Evolutionary conservation across 2,888 invertebrate genomes (phyloP).

Genomic region (Phlogophora meticulosa): DNA sequence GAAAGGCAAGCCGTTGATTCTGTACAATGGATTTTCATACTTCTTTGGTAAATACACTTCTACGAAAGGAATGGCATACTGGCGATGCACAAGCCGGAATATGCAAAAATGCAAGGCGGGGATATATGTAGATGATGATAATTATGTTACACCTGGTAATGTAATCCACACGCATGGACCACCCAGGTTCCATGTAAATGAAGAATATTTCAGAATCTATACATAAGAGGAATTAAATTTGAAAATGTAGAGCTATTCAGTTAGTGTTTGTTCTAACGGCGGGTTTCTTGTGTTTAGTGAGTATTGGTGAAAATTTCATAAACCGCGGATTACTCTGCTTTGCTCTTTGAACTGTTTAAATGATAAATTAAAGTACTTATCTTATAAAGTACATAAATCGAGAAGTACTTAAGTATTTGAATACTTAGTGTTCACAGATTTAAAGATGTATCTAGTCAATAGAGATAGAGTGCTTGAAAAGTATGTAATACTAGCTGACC

Average conservation of each 20-base stretch:
- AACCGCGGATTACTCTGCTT: neutral
- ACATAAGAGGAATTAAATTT: neutral
- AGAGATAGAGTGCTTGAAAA: neutral
- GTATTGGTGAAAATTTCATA: neutral
- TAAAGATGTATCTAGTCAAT: neutral
- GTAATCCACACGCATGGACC: constrained; percentile 28
- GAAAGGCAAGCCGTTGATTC: constrained; percentile 33
- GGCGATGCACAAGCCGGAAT: constrained; percentile 23
- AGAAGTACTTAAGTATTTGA: neutral
- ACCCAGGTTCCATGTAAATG: constrained; percentile 29
- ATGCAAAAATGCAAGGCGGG: constrained; percentile 24
- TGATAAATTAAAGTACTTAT: neutral
- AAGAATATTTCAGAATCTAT: constrained; percentile 30
- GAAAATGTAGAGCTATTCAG: no score
- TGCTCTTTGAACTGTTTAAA: no score
- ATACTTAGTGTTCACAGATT: neutral
- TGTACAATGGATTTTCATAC: constrained; percentile 26
- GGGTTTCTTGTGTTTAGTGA: no score
- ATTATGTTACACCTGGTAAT: constrained; percentile 5
- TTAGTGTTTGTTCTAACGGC: no score
- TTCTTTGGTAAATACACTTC: constrained; percentile 6
- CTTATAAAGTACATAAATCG: no score
- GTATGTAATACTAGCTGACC: no score
- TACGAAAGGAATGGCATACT: constrained; percentile 10
- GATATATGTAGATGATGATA: constrained; percentile 17